phyloP scores from a whole-genome alignment of 2,113 vertebrate genomes.

The Syrrhaptes paradoxus region DNA sequence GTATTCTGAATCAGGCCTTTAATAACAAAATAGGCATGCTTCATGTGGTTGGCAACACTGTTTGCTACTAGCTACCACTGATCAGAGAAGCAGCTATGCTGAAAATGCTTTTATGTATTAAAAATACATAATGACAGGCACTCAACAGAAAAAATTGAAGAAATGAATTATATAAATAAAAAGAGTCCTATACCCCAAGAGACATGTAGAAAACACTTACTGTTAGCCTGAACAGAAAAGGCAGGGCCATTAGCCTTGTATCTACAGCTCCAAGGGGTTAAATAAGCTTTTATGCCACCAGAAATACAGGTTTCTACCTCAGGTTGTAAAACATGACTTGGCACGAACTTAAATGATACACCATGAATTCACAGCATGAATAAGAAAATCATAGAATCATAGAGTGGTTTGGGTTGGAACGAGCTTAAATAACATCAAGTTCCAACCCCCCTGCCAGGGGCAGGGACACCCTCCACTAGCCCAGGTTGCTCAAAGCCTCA shows the following conservation, averaged over 20 bases:
- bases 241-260: background rate
- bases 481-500: too few species aligned
- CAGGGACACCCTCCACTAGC: too few species aligned
- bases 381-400: too few species aligned
- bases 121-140: constrained; percentile 42
- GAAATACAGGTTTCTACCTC: background rate
- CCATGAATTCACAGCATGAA: background rate
- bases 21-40: background rate
- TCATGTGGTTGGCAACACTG: background rate
- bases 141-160: constrained; percentile 44
- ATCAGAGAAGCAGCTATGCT: background rate
- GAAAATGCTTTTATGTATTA: constrained; percentile 33
- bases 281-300: background rate
- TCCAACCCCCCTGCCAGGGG: too few species aligned
- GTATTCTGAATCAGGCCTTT: background rate
- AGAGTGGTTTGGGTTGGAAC: too few species aligned
- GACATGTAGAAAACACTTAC: background rate
- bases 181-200: background rate
- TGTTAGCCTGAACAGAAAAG: background rate
- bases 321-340: background rate
- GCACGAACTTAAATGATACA: background rate
- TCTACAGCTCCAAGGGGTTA: background rate
- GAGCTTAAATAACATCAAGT: too few species aligned
- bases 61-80: background rate
- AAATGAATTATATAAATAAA: constrained; percentile 34